Percentiles rank a stretch among this genome's conserved stretches.
Conservation (phyloP, 2,888 invertebrate genomes). For the Ypsolopha scabrella region DNA sequence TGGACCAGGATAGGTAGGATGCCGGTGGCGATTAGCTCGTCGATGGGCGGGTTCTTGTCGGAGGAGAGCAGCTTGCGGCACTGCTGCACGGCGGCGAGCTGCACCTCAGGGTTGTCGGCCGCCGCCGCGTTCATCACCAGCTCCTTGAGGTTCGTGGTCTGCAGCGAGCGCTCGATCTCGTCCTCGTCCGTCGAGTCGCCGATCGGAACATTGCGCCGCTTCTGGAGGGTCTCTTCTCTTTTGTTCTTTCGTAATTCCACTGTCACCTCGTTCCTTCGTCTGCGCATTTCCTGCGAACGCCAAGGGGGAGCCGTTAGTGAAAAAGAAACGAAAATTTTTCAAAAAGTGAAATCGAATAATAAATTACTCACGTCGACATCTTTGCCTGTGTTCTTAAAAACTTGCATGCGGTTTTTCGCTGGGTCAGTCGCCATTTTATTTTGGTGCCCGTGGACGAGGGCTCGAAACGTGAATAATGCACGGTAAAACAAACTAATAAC, state of each 20-base stretch:
- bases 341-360: not conserved
- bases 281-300: conserved; percentile 87
- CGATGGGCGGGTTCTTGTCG: conserved; percentile 98
- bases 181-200: conserved; percentile 87
- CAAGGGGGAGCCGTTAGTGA: not conserved
- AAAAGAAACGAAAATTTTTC: not conserved
- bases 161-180: conserved; percentile 77
- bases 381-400: conserved; percentile 99
- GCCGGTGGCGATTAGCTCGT: conserved; percentile 92
- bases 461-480: conserved; percentile 43
- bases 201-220: conserved; percentile 94
- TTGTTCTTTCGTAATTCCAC: conserved; percentile 98
- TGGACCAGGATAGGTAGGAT: conserved; percentile 94
- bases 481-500: conserved; percentile 56
- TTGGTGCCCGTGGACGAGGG: conserved; percentile 40
- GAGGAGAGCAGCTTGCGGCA: conserved; percentile 96
- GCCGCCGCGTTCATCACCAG: conserved; percentile 90
- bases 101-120: conserved; percentile 81
- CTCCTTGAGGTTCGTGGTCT: conserved; percentile 81
- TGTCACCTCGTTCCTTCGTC: conserved; percentile 95
- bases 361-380: conserved; percentile 93
- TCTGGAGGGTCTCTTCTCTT: conserved; percentile 95
- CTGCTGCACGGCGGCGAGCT: conserved; percentile 93
- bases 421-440: conserved; percentile 83
- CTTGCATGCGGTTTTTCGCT: conserved; percentile 89